Evolutionary conservation across 2,113 vertebrate species (phyloP).

Genomic region (Micronisus gabar): DNA sequence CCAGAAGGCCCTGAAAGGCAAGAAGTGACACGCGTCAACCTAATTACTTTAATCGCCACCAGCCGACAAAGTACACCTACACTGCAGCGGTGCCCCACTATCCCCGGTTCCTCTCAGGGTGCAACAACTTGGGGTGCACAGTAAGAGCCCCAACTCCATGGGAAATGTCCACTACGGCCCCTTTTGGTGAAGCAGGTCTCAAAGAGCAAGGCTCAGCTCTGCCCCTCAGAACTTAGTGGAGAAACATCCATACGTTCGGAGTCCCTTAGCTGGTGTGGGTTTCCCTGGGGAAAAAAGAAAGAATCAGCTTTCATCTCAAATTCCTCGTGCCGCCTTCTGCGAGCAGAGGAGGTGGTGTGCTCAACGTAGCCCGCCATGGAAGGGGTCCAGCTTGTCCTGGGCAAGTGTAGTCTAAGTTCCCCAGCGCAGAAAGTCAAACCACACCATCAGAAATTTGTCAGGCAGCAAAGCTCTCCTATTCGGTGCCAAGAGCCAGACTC

Average conservation of each 20-base stretch:
- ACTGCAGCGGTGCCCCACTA: fast-evolving
- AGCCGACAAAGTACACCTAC: no score
- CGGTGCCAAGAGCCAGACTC: not conserved
- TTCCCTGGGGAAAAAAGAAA: not conserved
- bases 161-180: fast-evolving
- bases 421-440: not conserved
- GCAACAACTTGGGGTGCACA: not conserved
- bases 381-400: not conserved
- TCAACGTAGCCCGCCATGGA: fast-evolving
- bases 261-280: not conserved
- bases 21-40: not conserved
- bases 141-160: fast-evolving
- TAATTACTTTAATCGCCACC: not conserved
- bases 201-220: not conserved
- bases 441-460: not conserved
- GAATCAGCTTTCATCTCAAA: not conserved
- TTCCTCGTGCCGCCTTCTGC: not conserved
- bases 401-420: fast-evolving
- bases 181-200: fast-evolving
- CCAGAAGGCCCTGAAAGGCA: not conserved
- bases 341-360: fast-evolving
- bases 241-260: not conserved
- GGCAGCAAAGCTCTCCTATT: not conserved
- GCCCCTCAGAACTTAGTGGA: not conserved
- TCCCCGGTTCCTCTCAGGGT: not conserved